phyloP scores from a whole-genome alignment of 1,140 invertebrate species.

The Ostrea denselamellosa region DNA sequence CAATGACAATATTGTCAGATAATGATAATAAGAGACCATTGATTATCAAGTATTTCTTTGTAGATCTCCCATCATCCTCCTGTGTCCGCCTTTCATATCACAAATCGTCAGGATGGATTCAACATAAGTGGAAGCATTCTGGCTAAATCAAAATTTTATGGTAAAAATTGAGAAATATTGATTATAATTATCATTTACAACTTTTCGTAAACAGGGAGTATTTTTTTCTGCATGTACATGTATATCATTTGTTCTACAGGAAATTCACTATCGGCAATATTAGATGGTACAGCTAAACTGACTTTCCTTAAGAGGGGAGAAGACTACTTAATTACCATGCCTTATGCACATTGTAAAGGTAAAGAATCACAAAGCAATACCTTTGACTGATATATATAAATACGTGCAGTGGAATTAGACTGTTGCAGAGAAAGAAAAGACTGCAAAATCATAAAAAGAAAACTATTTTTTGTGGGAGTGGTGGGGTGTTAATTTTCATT shows the following conservation, averaged over 20 bases:
- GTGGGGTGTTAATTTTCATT: too few relatives aligned
- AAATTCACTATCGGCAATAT: constrained; percentile 94
- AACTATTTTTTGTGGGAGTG: too few relatives aligned
- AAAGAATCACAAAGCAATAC: neutral
- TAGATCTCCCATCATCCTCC: constrained; percentile 96
- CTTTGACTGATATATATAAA: too few relatives aligned
- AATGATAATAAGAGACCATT: too few relatives aligned
- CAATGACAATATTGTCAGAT: too few relatives aligned
- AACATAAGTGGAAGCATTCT: constrained; percentile 93
- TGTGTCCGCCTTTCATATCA: constrained; percentile 95
- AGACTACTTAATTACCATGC: constrained; percentile 93
- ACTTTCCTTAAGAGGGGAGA: constrained; percentile 93
- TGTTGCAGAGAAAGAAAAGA: too few relatives aligned
- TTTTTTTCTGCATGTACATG: neutral
- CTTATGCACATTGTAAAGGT: constrained; percentile 95
- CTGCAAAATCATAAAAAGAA: too few relatives aligned
- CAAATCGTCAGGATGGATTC: constrained; percentile 95
- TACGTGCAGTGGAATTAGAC: too few relatives aligned
- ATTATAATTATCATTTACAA: neutral
- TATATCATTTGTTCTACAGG: constrained; percentile 73
- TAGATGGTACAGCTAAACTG: constrained; percentile 91
- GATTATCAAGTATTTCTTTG: constrained; percentile 60
- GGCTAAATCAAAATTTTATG: constrained; percentile 94
- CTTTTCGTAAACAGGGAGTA: neutral
- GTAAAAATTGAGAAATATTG: constrained; percentile 78